Evolutionary conservation across 2,888 invertebrate species (phyloP), one percentile per base, ranked within the genome.

Genomic region (Platycheirus albimanus): DNA sequence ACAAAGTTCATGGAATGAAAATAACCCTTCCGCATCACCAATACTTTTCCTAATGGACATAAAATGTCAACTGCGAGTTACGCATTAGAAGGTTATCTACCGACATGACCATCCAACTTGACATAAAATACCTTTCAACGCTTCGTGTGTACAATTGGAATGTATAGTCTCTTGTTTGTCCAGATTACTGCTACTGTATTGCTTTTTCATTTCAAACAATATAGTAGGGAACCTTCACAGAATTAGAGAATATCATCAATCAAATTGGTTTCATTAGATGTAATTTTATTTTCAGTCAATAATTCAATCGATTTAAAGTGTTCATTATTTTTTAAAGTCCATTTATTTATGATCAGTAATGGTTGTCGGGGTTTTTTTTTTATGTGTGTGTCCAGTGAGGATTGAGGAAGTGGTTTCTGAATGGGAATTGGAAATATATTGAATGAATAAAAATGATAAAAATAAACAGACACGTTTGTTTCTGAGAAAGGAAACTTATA

Each of bases 121-220:
- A 83, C 83, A 83, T 58, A 69, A 83, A 83, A 83, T 83, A 78
- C 83, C 83, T 83, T 83, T 83, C 83, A 83, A 58, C 78, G 67
- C 38, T 47, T 30, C 36, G 33, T 52, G 28, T 56, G 45, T 38
- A 47, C 71, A 30, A 47, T 33, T 77, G 76, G 61, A 77, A 77
- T 71, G 71, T 71, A n/a, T n/a, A 71, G 70, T 81, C 54, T 47
- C 41, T 67, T 67, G 41, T 30, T 38, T 69, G 56, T 64, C 24
- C 30, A 43, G 66, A 66, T 78, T 70, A 52, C 36, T 63, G 81
- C 81, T 83, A 83, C 81, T 45, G 81, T 78, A 45, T 67, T 58
- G 43, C 51, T 41, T 3, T n/a, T 4, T n/a, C 24, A 20, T 36
- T n/a, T 3, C 15, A 8, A 33, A 33, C 3, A 24, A 3, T 24